A percentile compares a stretch with the other conserved stretches of the same genome.
These are phyloP conservation scores for Camponotus vicinus DNA, from an alignment of 1,140 invertebrate genomes.

Conservation along the genomic window DNA sequence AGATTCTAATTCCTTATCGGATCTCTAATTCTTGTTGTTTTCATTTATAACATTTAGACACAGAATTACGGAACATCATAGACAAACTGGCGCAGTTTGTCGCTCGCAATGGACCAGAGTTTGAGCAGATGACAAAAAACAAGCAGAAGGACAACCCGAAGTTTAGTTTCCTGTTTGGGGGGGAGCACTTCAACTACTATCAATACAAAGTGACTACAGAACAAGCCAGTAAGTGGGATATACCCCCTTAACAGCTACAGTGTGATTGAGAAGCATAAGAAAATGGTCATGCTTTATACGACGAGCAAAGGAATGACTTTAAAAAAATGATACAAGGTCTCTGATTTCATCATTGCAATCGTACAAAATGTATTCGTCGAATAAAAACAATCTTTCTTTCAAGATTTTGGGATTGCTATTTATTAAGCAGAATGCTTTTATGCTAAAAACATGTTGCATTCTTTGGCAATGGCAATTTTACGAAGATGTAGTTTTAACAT, in stretches of 20 bases:
- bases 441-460: conserved; percentile 72
- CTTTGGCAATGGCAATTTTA: conserved; percentile 72
- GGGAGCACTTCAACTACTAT: conserved; percentile 98
- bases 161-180: conserved; percentile 98
- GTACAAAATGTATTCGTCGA: conserved; percentile 72
- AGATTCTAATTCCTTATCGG: conserved; percentile 2
- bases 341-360: conserved; percentile 73
- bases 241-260: conserved; percentile 79
- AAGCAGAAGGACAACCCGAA: conserved; percentile 99
- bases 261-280: conserved; percentile 76
- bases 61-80: conserved; percentile 97
- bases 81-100: conserved; percentile 99
- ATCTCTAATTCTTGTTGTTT: conserved; percentile 61
- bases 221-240: conserved; percentile 92
- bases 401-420: conserved; percentile 78
- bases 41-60: conserved; percentile 88
- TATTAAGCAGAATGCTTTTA: conserved; percentile 75
- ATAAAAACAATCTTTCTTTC: conserved; percentile 71
- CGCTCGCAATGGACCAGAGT: conserved; percentile 98
- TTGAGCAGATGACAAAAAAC: conserved; percentile 99
- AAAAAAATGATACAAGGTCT: conserved; percentile 74
- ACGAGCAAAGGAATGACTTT: conserved; percentile 75
- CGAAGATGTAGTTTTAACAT: conserved; percentile 77
- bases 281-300: conserved; percentile 72
- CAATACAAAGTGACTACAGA: conserved; percentile 97